phyloP scores from a whole-genome alignment of 2,113 vertebrate species.

The Spermophilus dauricus region DNA sequence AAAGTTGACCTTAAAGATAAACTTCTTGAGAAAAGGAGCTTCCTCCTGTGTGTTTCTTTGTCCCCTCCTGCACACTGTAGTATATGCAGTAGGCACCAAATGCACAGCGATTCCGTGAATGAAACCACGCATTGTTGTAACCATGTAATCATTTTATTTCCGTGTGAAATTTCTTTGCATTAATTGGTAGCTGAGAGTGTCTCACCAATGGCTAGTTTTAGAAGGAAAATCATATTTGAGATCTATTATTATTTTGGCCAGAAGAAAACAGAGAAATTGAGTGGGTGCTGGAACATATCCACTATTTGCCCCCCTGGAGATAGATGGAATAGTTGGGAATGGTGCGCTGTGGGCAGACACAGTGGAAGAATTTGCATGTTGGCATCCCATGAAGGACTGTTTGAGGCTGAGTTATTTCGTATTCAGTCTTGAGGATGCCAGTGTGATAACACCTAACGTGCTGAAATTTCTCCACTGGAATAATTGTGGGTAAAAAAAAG shows the following conservation, averaged over 20 bases:
- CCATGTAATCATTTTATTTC: slow-evolving; percentile 14
- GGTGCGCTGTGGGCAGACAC: neutral
- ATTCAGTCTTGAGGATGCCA: neutral
- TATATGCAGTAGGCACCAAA: neutral
- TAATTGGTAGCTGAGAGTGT: slow-evolving; percentile 53
- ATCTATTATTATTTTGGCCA: slow-evolving; percentile 50
- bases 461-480: slow-evolving; percentile 50
- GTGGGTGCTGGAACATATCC: slow-evolving; percentile 59
- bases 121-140: neutral
- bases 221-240: slow-evolving; percentile 54
- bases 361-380: neutral
- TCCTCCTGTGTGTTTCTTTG: slow-evolving; percentile 9
- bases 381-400: slow-evolving; percentile 20
- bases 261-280: slow-evolving; percentile 65
- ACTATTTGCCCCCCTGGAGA: slow-evolving; percentile 62
- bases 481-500: slow-evolving; percentile 3
- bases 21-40: neutral
- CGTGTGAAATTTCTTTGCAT: slow-evolving; percentile 55
- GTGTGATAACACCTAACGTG: neutral
- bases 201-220: slow-evolving; percentile 68
- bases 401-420: slow-evolving; percentile 52
- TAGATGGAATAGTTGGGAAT: neutral
- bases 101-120: neutral
- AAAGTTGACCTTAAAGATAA: neutral
- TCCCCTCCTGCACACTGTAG: neutral